Percentiles rank a stretch among this genome's conserved stretches.
phyloP scores from a whole-genome alignment of 2,888 invertebrate genomes.

The Diarsia mendica region DNA sequence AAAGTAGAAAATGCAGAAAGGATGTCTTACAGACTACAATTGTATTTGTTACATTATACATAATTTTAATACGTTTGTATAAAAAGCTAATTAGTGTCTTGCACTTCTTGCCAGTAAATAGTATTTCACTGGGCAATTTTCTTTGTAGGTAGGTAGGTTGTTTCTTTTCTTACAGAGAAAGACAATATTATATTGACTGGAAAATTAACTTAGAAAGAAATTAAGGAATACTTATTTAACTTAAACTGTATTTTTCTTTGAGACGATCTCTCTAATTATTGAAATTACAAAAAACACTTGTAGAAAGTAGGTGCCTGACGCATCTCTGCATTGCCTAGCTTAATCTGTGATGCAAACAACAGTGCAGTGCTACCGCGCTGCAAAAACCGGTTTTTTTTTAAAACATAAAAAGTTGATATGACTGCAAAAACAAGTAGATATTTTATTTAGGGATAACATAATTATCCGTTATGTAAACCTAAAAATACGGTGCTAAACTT shows the following conservation, averaged over 20 bases:
- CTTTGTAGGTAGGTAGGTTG: not conserved
- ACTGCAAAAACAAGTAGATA: conserved; percentile 52
- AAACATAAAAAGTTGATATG: conserved; percentile 50
- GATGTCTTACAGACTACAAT: not conserved
- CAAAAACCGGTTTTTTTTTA: conserved; percentile 69
- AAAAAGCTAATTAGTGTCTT: not conserved
- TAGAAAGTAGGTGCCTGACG: conserved; percentile 2
- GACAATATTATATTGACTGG: too few relatives aligned
- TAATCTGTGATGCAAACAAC: conserved; percentile 66
- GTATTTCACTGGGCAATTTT: not conserved
- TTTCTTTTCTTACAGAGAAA: not conserved
- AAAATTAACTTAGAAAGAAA: not conserved
- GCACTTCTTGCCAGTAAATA: not conserved
- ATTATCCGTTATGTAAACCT: conserved; percentile 37
- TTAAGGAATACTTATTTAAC: too few relatives aligned
- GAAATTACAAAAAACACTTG: not conserved
- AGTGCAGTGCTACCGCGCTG: conserved; percentile 65
- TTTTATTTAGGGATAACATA: conserved; percentile 38
- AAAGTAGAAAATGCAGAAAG: conserved; percentile 12
- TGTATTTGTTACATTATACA: not conserved
- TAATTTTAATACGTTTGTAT: too few relatives aligned
- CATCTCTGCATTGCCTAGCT: conserved; percentile 46
- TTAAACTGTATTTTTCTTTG: not conserved
- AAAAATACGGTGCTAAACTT: conserved; percentile 24
- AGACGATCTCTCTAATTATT: not conserved